Percentiles rank a stretch among this genome's conserved stretches.
Conservation (phyloP, 2,113 vertebrate species). For the Globicephala melas region DNA sequence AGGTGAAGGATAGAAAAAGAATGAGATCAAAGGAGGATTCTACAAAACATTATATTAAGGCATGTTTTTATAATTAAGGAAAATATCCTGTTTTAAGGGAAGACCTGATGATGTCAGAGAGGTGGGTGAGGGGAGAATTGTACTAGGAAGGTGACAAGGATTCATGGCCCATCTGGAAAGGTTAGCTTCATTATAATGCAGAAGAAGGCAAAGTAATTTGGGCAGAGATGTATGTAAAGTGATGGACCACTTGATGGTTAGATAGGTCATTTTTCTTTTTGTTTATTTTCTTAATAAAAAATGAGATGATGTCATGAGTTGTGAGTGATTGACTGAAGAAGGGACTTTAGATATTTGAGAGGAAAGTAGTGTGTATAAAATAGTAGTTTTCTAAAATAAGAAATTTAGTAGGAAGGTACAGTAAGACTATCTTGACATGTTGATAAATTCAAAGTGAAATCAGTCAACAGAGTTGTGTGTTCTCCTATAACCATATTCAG, state of each 20-base stretch:
- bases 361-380: neutral
- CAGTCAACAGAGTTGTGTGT: neutral
- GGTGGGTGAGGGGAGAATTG: neutral
- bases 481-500: neutral
- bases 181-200: neutral
- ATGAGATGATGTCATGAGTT: neutral
- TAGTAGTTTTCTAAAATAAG: neutral
- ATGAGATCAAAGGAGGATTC: neutral
- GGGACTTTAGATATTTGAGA: neutral
- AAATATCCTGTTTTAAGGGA: neutral
- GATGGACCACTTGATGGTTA: neutral
- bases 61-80: neutral
- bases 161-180: neutral
- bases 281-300: conserved; percentile 45
- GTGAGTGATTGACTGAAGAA: neutral
- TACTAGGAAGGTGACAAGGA: neutral
- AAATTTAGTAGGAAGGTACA: neutral
- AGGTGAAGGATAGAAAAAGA: neutral
- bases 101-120: neutral
- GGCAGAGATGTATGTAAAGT: neutral
- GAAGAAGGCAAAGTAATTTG: neutral
- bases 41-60: neutral
- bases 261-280: neutral
- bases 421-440: neutral
- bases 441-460: conserved; percentile 23